phyloP scores from a whole-genome alignment of 2,797 vertebrate genomes.

The Antrozous pallidus region DNA sequence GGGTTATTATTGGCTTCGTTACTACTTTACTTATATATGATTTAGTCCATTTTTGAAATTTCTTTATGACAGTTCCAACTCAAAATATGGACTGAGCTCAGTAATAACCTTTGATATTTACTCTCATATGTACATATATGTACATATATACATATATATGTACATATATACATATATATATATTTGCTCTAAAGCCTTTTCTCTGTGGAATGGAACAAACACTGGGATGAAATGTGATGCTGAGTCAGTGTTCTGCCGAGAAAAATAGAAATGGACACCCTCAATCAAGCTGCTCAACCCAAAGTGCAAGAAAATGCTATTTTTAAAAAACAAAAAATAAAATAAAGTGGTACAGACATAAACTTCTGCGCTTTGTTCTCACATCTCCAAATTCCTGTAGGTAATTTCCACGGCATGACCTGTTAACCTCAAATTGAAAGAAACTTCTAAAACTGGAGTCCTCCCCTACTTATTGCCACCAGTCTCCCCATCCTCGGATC shows the following conservation, averaged over 20 bases:
- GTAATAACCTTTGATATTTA: conserved; percentile 33
- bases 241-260: neutral
- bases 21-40: neutral
- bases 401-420: neutral
- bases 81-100: neutral
- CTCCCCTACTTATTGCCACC: neutral
- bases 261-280: neutral
- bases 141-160: no score
- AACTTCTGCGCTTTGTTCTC: neutral
- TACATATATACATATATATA: no score
- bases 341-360: neutral
- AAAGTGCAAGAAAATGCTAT: neutral
- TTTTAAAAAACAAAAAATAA: neutral
- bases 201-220: neutral
- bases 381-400: neutral
- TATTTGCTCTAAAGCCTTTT: neutral
- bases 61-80: conserved; percentile 2
- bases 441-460: neutral
- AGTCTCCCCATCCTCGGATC: neutral
- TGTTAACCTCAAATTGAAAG: neutral
- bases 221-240: neutral
- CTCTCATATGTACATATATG: no score
- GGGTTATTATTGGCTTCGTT: neutral
- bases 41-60: conserved; percentile 1
- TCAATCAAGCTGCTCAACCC: neutral